Base-by-base conservation (phyloP, 2,113 vertebrate species). In the Pachypanchax playfairii region DNA sequence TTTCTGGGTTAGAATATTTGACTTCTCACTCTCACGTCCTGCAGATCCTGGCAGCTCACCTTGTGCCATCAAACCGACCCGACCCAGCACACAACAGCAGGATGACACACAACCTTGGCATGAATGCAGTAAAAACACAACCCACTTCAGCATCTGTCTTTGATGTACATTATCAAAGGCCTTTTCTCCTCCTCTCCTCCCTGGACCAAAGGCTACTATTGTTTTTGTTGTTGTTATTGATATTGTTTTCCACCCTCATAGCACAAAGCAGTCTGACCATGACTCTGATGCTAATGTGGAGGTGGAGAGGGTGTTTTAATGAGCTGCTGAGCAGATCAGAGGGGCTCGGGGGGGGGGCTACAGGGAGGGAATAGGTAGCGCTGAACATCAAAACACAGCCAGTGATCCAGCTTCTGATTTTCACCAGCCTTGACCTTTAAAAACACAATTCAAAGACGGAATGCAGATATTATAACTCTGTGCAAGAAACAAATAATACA, bases 181-280 rank as follows among this genome's bases (percentile, higher is more conserved):
- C 80, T 78, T 75, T 31, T 75, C 75, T 87, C 85, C 83, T 82
- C 79, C 83, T 87, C 82, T 85, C 78, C 81, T 87, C 80, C 70
- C 46, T 5, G 75, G 89, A 85, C 90, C 87, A 90, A 92, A 91
- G 90, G 89, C 90, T 91, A 91, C 87, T 89, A 88, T 90, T 91
- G 91, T 91, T 91, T 89, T 91, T 91, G 90, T 91, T 92, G 87
- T 88, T 89, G 88, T 91, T 91, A 88, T 87, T 92, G 86, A 87
- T 90, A 90, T 92, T 92, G 88, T 91, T 89, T 91, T 88, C 82
- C 70, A 78, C 72, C 87, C 82, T 76, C 73, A 82, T 74, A 82
- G 77, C 85, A 92, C 90, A 92, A 92, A 92, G 89, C 83, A 90
- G 88, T 86, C 89, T 91, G 91, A 91, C 91, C 91, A 90, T 92